Evolutionary conservation across 2,113 vertebrate species (phyloP).

Genomic region (Nibea coibor): DNA sequence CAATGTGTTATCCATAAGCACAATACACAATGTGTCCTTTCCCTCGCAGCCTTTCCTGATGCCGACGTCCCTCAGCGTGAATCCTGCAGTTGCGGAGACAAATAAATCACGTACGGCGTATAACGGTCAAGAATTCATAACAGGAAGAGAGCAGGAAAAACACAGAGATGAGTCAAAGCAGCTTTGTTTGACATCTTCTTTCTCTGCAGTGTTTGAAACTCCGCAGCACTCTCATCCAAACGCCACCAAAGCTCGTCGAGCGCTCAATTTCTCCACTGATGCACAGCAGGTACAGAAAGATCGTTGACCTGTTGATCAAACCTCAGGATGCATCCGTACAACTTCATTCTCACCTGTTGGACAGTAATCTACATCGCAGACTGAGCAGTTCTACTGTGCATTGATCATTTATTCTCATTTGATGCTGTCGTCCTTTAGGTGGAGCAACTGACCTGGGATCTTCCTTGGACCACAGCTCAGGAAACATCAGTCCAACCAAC

Average conservation of each 20-base stretch:
- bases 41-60: background rate
- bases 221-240: background rate
- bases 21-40: background rate
- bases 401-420: background rate
- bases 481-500: accelerated
- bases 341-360: too few relatives aligned
- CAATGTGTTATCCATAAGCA: too few relatives aligned
- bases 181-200: background rate
- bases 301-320: background rate
- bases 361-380: background rate
- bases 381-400: background rate
- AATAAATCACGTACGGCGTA: background rate
- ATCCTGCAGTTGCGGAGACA: background rate
- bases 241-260: background rate
- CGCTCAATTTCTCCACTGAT: slow-evolving; percentile 24
- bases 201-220: slow-evolving; percentile 47
- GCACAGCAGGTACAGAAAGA: slow-evolving; percentile 10
- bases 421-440: background rate
- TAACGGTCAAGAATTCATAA: too few relatives aligned
- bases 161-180: background rate
- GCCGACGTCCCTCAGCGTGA: background rate
- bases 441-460: background rate
- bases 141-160: background rate
- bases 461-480: background rate
- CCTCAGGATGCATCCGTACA: background rate